Conservation (phyloP, 2,888 invertebrate genomes). For the Polymixis lichenea region DNA sequence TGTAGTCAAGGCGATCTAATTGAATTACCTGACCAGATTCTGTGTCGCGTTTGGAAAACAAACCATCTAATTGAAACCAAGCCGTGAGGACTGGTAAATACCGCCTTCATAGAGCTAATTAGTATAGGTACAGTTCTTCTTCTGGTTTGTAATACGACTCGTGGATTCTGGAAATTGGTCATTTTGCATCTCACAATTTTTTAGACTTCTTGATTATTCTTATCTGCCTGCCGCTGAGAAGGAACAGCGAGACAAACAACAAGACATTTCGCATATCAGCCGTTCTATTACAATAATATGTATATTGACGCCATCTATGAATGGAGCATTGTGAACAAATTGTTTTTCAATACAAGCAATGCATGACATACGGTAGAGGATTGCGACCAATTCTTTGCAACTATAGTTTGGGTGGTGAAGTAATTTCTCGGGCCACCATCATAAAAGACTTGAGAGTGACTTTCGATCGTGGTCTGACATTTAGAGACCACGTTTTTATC, state of each 20-base stretch:
- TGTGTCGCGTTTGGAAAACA: constrained; percentile 68
- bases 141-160: neutral
- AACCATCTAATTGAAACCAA: constrained; percentile 56
- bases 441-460: too few relatives aligned
- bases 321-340: too few relatives aligned
- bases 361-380: too few relatives aligned
- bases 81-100: constrained; percentile 25
- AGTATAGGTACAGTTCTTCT: neutral
- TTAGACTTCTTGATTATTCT: neutral
- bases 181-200: neutral
- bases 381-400: too few relatives aligned
- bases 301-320: too few relatives aligned
- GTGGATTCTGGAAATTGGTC: neutral
- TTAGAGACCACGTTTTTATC: too few relatives aligned
- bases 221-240: neutral
- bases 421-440: too few relatives aligned
- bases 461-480: too few relatives aligned
- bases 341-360: too few relatives aligned
- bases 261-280: neutral
- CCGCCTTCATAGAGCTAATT: neutral
- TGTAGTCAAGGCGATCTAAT: constrained; percentile 77
- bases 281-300: neutral
- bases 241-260: neutral
- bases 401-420: too few relatives aligned
- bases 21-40: constrained; percentile 82